These are phyloP conservation scores for Trypoxylus dichotomus DNA, from an alignment of 1,140 invertebrate species.

Conservation along the genomic window DNA sequence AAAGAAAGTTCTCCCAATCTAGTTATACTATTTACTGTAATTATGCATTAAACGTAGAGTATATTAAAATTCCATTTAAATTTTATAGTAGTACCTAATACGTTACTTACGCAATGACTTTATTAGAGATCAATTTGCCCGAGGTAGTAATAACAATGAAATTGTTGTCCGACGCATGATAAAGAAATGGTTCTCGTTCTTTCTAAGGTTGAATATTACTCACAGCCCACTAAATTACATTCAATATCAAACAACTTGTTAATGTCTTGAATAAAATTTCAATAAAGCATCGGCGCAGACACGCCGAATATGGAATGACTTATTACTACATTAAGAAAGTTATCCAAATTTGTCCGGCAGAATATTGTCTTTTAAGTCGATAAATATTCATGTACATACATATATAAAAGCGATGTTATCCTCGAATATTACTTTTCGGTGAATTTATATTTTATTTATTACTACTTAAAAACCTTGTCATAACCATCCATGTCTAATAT, in stretches of 20 bases:
- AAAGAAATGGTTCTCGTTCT: not conserved
- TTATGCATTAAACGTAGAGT: not conserved
- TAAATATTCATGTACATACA: not conserved
- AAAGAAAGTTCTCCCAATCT: too few species aligned
- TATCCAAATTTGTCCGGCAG: not conserved
- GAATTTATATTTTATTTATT: too few species aligned
- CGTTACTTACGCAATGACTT: not conserved
- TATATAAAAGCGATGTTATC: not conserved
- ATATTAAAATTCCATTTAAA: not conserved
- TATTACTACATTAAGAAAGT: not conserved
- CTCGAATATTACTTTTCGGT: too few species aligned
- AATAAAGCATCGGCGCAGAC: not conserved
- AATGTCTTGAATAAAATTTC: constrained; percentile 10
- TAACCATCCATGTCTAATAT: too few species aligned
- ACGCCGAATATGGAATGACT: not conserved
- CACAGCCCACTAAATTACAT: not conserved
- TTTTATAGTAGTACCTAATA: not conserved
- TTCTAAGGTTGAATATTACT: not conserved
- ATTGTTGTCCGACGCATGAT: not conserved
- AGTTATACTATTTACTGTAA: too few species aligned
- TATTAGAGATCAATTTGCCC: not conserved
- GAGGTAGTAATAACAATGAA: not conserved
- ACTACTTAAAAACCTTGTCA: too few species aligned
- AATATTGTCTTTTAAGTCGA: not conserved
- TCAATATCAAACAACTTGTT: not conserved